Percentiles rank a stretch among this genome's conserved stretches.
Conservation (phyloP, 2,113 vertebrate genomes). For the Microtus pennsylvanicus region DNA sequence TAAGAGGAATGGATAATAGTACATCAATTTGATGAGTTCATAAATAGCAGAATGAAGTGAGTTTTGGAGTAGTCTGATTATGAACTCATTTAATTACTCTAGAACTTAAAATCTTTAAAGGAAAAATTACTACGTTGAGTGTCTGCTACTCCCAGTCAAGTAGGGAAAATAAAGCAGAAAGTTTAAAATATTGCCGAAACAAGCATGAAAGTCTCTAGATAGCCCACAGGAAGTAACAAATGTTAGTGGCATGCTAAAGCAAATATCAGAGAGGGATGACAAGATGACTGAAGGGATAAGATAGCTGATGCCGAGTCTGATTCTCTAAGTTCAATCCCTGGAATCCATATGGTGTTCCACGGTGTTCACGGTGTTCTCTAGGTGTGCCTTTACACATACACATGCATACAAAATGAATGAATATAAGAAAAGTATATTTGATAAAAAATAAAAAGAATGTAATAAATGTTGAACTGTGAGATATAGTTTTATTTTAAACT, state of each 20-base stretch:
- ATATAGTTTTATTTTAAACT: not conserved
- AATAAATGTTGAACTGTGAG: not conserved
- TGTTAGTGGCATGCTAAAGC: not conserved
- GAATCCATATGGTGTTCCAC: too few relatives aligned
- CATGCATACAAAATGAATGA: not conserved
- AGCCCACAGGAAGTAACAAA: not conserved
- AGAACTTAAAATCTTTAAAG: slow-evolving; percentile 10
- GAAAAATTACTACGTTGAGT: not conserved
- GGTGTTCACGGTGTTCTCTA: too few relatives aligned
- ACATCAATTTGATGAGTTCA: not conserved
- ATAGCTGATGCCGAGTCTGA: not conserved
- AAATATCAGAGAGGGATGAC: not conserved
- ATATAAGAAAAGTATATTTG: not conserved
- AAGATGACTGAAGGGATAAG: not conserved
- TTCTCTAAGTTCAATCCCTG: not conserved
- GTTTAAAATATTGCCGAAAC: not conserved
- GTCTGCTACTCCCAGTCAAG: not conserved
- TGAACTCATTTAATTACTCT: not conserved
- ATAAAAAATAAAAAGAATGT: not conserved
- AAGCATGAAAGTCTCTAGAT: not conserved
- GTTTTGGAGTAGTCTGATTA: not conserved
- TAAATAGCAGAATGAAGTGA: not conserved
- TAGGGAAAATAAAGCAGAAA: not conserved
- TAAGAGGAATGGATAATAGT: not conserved
- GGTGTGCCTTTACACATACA: not conserved